A percentile compares a stretch with the other conserved stretches of the same genome.
These are phyloP conservation scores for Enteromius unitaeniatus DNA, from an alignment of 2,797 vertebrate genomes.

Conservation along the genomic window DNA sequence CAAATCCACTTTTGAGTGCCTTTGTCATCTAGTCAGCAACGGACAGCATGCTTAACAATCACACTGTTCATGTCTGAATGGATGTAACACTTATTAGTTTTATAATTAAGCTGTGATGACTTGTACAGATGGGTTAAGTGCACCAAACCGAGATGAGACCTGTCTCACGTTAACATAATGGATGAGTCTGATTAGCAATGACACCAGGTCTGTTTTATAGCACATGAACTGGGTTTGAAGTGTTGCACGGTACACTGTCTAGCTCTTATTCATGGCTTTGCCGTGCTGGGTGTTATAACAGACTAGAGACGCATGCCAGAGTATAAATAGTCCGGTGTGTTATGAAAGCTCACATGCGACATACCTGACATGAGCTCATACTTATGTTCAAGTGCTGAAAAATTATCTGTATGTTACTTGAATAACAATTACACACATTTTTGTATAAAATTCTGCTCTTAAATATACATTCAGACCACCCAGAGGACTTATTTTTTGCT, in stretches of 20 bases:
- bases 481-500: background rate
- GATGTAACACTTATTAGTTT: constrained; percentile 60
- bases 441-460: background rate
- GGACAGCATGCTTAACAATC: constrained; percentile 33
- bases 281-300: constrained; percentile 39
- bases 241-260: constrained; percentile 19
- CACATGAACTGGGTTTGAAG: constrained; percentile 17
- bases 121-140: constrained; percentile 49
- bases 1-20: background rate
- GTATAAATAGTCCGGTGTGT: constrained; percentile 62
- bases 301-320: constrained; percentile 48
- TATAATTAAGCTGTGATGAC: constrained; percentile 67
- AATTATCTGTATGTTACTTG: constrained; percentile 10
- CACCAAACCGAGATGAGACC: constrained; percentile 37
- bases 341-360: constrained; percentile 36
- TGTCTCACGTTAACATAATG: constrained; percentile 54
- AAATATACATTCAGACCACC: constrained; percentile 16
- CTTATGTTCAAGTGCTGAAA: constrained; percentile 6
- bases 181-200: constrained; percentile 63
- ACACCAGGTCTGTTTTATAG: constrained; percentile 58
- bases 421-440: constrained; percentile 12
- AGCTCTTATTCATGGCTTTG: constrained; percentile 19
- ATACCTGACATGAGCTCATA: constrained; percentile 27
- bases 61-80: constrained; percentile 53
- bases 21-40: constrained; percentile 1